A percentile compares a stretch with the other conserved stretches of the same genome.
These are phyloP conservation scores for Aphelenchoides avenae DNA, from an alignment of 1,140 invertebrate species.

Conservation along the genomic window DNA sequence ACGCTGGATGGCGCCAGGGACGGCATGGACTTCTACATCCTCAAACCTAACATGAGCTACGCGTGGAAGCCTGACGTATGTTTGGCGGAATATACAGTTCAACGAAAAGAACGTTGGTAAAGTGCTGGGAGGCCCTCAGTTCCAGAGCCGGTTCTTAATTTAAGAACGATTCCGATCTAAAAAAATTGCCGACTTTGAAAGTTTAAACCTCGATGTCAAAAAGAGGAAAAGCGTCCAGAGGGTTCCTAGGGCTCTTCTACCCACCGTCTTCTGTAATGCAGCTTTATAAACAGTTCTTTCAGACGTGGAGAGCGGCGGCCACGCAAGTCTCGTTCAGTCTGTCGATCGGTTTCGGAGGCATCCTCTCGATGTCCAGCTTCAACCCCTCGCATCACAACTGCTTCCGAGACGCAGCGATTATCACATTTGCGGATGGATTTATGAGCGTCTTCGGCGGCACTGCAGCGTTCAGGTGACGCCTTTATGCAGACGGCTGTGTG, in stretches of 20 bases:
- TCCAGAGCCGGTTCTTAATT: too few relatives aligned
- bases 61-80: slow-evolving; percentile 19
- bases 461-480: slow-evolving; percentile 2
- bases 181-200: too few relatives aligned
- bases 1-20: slow-evolving; percentile 23
- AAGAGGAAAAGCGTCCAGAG: too few relatives aligned
- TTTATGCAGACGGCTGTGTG: slow-evolving; percentile 22
- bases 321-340: slow-evolving; percentile 20
- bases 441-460: slow-evolving; percentile 66
- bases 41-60: slow-evolving; percentile 16
- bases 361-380: slow-evolving; percentile 64
- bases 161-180: too few relatives aligned
- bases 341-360: slow-evolving; percentile 67
- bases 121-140: too few relatives aligned
- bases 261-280: too few relatives aligned
- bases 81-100: too few relatives aligned
- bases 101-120: background rate
- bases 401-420: slow-evolving; percentile 66
- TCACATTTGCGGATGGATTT: slow-evolving; percentile 67
- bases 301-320: too few relatives aligned
- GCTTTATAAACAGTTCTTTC: slow-evolving; percentile 5
- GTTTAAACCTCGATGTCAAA: too few relatives aligned
- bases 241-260: too few relatives aligned
- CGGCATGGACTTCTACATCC: slow-evolving; percentile 20
- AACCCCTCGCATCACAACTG: slow-evolving; percentile 62